A percentile compares a stretch with the other conserved stretches of the same genome.
Conservation (phyloP, 2,113 vertebrate species). For the Bubalus kerabau region DNA sequence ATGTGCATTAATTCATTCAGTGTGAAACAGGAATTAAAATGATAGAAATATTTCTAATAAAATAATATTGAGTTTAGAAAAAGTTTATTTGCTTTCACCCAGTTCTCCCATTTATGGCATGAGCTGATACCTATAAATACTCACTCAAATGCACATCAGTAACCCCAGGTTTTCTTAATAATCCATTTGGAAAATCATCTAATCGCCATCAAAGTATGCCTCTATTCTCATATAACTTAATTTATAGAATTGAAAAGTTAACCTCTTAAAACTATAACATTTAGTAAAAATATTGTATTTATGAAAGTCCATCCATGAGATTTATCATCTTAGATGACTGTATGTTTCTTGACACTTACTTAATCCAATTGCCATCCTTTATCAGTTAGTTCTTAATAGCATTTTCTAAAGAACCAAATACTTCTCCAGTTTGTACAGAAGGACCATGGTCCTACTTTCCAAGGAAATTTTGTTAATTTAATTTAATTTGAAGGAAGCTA, state of each 20-base stretch:
- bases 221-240: background rate
- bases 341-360: background rate
- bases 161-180: background rate
- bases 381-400: background rate
- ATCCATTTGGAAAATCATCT: background rate
- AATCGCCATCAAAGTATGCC: background rate
- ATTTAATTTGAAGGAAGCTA: background rate
- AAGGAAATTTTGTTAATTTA: background rate
- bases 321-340: background rate
- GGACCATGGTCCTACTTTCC: background rate
- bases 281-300: slow-evolving; percentile 1
- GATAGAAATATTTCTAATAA: background rate
- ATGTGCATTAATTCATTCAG: background rate
- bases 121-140: background rate
- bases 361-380: background rate
- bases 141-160: background rate
- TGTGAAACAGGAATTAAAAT: background rate
- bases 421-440: background rate
- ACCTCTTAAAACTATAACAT: background rate
- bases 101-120: background rate
- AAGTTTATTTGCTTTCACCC: background rate
- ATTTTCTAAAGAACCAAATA: background rate
- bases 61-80: background rate
- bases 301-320: background rate
- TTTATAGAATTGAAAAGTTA: background rate